Evolutionary conservation across 2,888 invertebrate species (phyloP).

Genomic region (Isoperla grammatica): DNA sequence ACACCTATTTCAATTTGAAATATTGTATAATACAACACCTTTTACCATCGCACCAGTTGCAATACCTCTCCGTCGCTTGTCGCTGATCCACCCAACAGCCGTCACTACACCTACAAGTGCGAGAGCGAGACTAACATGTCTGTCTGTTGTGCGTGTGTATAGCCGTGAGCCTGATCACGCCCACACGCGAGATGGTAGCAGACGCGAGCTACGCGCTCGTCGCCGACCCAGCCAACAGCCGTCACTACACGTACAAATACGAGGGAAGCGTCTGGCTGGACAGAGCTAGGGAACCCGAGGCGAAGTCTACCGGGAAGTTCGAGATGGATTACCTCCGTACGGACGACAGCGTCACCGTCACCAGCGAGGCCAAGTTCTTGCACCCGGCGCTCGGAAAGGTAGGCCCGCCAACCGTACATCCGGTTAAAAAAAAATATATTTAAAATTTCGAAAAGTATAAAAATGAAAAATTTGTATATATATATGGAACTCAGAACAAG

Average conservation of each 20-base stretch:
- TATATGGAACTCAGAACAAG: too few relatives aligned
- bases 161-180: neutral
- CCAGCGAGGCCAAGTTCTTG: conserved; percentile 56
- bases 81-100: neutral
- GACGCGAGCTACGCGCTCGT: neutral
- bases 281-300: conserved; percentile 23
- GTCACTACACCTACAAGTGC: neutral
- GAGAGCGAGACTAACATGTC: too few relatives aligned
- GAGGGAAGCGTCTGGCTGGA: conserved; percentile 26
- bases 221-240: neutral
- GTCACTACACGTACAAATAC: neutral
- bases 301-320: conserved; percentile 23
- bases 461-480: too few relatives aligned
- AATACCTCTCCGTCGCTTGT: too few relatives aligned
- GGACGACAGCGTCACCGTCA: conserved; percentile 51
- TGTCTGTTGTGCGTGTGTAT: too few relatives aligned
- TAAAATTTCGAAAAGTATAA: neutral
- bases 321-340: conserved; percentile 32
- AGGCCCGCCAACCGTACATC: neutral
- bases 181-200: neutral
- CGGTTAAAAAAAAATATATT: neutral
- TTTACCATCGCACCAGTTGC: too few relatives aligned
- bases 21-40: too few relatives aligned
- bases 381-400: conserved; percentile 62
- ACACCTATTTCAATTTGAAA: too few relatives aligned